A percentile compares a stretch with the other conserved stretches of the same genome.
phyloP scores from a whole-genome alignment of 2,797 vertebrate species.

The Tinamus major region DNA sequence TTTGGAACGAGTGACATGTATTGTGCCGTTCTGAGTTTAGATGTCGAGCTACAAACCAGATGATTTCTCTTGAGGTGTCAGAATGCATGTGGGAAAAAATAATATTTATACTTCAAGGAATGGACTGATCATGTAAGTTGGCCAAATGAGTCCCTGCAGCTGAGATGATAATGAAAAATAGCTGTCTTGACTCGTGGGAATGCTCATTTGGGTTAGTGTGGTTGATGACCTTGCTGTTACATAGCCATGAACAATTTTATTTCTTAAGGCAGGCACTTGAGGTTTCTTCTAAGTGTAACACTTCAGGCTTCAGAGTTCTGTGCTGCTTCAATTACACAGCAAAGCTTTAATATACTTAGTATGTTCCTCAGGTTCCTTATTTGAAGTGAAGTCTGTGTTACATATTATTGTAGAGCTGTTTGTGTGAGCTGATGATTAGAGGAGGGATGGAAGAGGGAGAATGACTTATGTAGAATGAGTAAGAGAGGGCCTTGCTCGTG shows the following conservation, averaged over 20 bases:
- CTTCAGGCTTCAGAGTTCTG: not conserved
- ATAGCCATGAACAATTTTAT: not conserved
- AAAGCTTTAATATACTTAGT: not conserved
- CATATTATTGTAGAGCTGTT: accelerated
- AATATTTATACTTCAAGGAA: not conserved
- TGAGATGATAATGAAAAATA: not conserved
- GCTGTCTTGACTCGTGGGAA: not conserved
- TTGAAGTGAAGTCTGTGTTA: not conserved
- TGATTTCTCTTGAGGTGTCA: not conserved
- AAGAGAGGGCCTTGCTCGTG: not conserved
- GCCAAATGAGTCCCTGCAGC: not conserved
- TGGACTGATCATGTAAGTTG: not conserved
- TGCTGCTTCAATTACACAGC: not conserved
- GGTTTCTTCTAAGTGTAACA: not conserved
- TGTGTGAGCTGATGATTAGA: not conserved
- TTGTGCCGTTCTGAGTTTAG: not conserved
- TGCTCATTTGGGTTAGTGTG: not conserved
- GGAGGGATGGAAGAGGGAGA: not conserved
- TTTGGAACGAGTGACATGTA: not conserved
- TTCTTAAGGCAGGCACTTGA: not conserved
- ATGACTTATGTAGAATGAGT: accelerated
- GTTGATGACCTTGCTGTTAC: not conserved
- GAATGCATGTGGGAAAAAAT: not conserved
- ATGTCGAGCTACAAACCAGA: not conserved
- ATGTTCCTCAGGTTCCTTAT: not conserved